Conservation (phyloP, 2,797 vertebrate genomes). For the Poecilia picta region DNA sequence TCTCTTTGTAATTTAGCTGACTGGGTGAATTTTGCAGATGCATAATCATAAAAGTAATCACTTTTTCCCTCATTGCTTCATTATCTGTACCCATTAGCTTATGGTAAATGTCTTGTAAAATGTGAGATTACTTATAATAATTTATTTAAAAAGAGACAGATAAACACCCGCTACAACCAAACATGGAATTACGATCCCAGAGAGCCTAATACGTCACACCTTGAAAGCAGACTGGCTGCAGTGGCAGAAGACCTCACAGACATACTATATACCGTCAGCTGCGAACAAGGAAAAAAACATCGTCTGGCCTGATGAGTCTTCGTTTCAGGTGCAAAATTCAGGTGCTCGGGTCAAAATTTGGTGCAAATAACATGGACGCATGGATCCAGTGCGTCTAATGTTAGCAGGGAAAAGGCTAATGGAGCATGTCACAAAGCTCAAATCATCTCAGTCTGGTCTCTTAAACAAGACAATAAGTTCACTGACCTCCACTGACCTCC, state of each 20-base stretch:
- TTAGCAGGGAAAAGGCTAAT: no score
- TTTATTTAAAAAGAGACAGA: neutral
- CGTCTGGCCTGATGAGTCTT: no score
- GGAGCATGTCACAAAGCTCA: no score
- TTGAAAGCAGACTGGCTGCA: neutral
- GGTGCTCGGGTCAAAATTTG: no score
- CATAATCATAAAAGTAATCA: neutral
- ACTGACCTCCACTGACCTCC: neutral
- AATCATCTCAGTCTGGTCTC: no score
- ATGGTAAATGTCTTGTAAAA: neutral
- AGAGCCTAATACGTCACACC: neutral
- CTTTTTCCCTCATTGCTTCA: neutral
- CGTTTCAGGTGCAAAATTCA: no score
- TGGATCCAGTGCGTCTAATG: no score
- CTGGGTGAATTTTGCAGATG: neutral
- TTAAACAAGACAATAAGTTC: no score
- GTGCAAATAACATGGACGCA: no score
- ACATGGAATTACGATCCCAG: neutral
- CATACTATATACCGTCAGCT: no score
- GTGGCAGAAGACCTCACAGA: neutral
- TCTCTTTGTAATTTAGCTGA: neutral
- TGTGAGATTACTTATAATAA: neutral
- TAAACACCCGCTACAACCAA: neutral
- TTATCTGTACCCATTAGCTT: neutral
- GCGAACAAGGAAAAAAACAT: no score